Base-by-base conservation (phyloP, 2,888 invertebrate species). In the Pegoplata infirma region DNA sequence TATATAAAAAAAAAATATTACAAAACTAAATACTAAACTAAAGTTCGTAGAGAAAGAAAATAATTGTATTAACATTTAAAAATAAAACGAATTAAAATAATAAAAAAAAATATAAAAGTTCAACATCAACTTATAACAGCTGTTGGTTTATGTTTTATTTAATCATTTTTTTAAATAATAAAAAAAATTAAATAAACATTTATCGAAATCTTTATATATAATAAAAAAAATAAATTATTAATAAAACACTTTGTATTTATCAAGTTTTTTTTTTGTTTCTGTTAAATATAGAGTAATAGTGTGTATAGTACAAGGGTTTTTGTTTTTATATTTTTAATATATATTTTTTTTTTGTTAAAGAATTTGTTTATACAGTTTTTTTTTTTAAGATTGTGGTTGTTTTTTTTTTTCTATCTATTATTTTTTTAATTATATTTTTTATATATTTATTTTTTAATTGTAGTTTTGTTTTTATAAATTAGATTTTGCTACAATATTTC, bases 331-430 rank as follows among this genome's bases (percentile, higher is more conserved):
- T 66, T 40, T 49, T 46, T 59, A 1, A 53, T 69, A 36, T 64
- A 40, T 28, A 63, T 46, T 53, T 68, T 73, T 78, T 47, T 49
- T 19, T 72, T 28, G 28, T 32, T 63, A 44, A 51, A 28, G 21
- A 59, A 56, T 59, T 51, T 59, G 53, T 44, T 58, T 46, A 44
- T 44, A 44, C n/a, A n/a, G 40, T 44, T 71, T 51, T 44, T 36
- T 51, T 44, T 71, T 51, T 44, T 36, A 3, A 40, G 28, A 17
- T 56, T 51, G 47, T 68, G 25, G 23, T 6, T 8, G 49, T 59
- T 72, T 63, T 68, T 67, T 72, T 63, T 68, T 67, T n/a, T 76
- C 73, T 73, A 73, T 44, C 68, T 75, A 69, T 69, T 68, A 59
- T 10, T 49, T 36, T n/a, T 74, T 53, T 46, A 73, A 59, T n/a